Evolutionary conservation across 1,140 invertebrate species (phyloP), one percentile per base, ranked within the genome.

Genomic region (Chironomus striatipennis): DNA sequence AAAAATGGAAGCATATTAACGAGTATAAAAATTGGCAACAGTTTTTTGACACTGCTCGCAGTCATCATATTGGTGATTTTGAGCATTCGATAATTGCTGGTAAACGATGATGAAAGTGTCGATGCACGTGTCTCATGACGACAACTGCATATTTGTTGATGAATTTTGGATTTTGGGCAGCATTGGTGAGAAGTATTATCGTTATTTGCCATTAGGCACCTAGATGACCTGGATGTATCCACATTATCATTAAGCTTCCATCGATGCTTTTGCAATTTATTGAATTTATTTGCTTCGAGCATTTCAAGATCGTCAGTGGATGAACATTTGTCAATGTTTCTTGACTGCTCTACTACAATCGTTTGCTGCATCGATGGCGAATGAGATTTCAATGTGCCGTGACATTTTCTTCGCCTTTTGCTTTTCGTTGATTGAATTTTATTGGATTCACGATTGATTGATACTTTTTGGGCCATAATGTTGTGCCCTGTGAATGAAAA

Each of bases 11-110:
- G 65, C 65, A 70, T 70, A 70, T 70, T 18, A 70, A 70, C 20
- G 65, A 70, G 65, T 70, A 70, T 70, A 70, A 70, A 70, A 70
- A 70, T 70, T 70, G 65, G 65, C 65, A 70, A 70, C 65, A 70
- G 20, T 21, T 20, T 18, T 70, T 20, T 70, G 65, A 21, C 65
- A 70, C 47, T 57, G 47, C 47, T n/a, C n/a, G 47, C n/a, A n/a
- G 47, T 57, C 47, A 57, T 57, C 47, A 12, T n/a, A n/a, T 57
- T n/a, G 4, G 47, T 57, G 47, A 57, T n/a, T 15, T 57, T 57
- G 47, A 57, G 47, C 47, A n/a, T 57, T 57, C 47, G 47, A 57
- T 57, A 57, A 57, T 57, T 57, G 47, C n/a, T 47, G 43, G 43
- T 7, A 15, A 10, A 47, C 43, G 43, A 47, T 47, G 43, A 34